Conservation (phyloP, 2,113 vertebrate genomes). For the Paramisgurnus dabryanus region DNA sequence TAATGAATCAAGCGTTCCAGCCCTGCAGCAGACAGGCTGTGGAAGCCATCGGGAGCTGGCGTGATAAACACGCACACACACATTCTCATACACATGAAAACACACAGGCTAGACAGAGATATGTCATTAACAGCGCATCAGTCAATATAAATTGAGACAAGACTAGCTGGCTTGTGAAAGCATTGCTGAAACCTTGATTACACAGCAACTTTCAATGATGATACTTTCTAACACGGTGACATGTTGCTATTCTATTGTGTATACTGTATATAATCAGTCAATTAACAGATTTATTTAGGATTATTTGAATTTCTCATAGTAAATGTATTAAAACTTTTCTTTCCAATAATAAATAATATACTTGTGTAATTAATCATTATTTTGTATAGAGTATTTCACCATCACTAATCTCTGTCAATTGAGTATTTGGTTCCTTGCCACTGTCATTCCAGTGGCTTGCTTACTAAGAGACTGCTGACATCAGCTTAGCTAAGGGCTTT, state of each 20-base stretch:
- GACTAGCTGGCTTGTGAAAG: slow-evolving; percentile 23
- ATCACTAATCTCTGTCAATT: too few relatives aligned
- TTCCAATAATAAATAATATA: too few relatives aligned
- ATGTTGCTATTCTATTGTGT: slow-evolving; percentile 3
- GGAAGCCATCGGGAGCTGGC: slow-evolving; percentile 39
- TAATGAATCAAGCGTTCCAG: slow-evolving; percentile 83
- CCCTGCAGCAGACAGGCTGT: slow-evolving; percentile 75
- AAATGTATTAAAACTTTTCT: too few relatives aligned
- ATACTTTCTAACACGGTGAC: slow-evolving; percentile 27
- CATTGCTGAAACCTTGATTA: slow-evolving; percentile 42
- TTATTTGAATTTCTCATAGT: too few relatives aligned
- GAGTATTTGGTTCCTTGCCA: too few relatives aligned
- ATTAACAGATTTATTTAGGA: too few relatives aligned
- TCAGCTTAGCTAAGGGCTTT: too few relatives aligned
- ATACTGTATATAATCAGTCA: too few relatives aligned
- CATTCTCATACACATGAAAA: slow-evolving; percentile 37
- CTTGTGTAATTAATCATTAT: too few relatives aligned
- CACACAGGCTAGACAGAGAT: slow-evolving; percentile 44
- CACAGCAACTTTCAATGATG: slow-evolving; percentile 8
- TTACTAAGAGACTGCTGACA: too few relatives aligned
- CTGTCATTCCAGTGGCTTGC: too few relatives aligned
- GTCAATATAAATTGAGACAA: slow-evolving; percentile 50
- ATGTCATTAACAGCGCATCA: slow-evolving; percentile 52
- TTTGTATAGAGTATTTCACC: too few relatives aligned
- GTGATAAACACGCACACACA: slow-evolving; percentile 42